These are phyloP conservation scores for Loxodonta africana DNA, from an alignment of 2,113 vertebrate genomes.

Conservation along the genomic window DNA sequence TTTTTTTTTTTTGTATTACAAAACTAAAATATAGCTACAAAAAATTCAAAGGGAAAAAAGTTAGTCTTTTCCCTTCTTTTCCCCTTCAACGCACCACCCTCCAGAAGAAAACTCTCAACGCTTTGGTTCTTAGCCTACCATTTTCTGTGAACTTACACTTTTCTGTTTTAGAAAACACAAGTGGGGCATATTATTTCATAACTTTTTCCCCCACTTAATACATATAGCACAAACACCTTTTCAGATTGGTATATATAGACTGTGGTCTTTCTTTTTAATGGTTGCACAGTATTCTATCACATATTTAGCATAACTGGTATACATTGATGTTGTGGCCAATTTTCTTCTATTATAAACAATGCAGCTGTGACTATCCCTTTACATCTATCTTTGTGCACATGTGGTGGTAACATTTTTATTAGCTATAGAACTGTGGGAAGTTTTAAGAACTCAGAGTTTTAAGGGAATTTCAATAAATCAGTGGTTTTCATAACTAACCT, in stretches of 20 bases:
- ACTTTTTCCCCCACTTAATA: background rate
- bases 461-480: background rate
- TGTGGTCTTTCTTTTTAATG: background rate
- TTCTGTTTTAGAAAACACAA: slow-evolving; percentile 10
- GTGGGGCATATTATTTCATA: background rate
- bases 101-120: background rate
- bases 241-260: background rate
- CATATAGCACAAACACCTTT: slow-evolving; percentile 12
- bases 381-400: background rate
- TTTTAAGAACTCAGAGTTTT: background rate
- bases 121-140: slow-evolving; percentile 14
- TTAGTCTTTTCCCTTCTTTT: background rate
- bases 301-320: background rate
- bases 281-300: background rate
- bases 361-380: background rate
- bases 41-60: slow-evolving; percentile 5
- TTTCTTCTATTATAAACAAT: background rate
- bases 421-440: background rate
- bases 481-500: background rate
- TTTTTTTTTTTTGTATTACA: background rate
- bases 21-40: slow-evolving; percentile 35
- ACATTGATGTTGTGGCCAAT: background rate
- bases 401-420: background rate
- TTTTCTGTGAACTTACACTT: background rate
- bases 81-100: background rate